Percentiles rank a stretch among this genome's conserved stretches.
Conservation (phyloP, 1,140 invertebrate species). For the Halesus radiatus region DNA sequence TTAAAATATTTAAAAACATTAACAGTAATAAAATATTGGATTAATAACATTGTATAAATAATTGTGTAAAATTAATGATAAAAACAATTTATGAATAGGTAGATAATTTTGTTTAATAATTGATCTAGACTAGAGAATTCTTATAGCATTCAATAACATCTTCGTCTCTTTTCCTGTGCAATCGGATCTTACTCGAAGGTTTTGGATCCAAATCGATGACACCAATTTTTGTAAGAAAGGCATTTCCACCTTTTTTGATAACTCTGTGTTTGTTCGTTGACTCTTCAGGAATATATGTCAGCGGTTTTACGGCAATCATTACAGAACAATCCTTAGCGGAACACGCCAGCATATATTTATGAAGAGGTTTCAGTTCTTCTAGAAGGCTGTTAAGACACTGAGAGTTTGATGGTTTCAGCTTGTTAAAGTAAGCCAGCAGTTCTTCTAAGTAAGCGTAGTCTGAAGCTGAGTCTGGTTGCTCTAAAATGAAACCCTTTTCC, state of each 20-base stretch:
- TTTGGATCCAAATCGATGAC: slow-evolving; percentile 68
- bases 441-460: slow-evolving; percentile 51
- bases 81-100: slow-evolving; percentile 7
- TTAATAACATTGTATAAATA: neutral
- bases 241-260: slow-evolving; percentile 51
- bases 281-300: slow-evolving; percentile 55
- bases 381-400: neutral
- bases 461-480: neutral
- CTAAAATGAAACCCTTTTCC: slow-evolving; percentile 55
- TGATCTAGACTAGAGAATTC: slow-evolving; percentile 25
- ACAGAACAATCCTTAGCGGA: slow-evolving; percentile 67
- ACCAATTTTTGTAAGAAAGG: slow-evolving; percentile 61
- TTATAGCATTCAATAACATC: slow-evolving; percentile 44
- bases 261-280: slow-evolving; percentile 47
- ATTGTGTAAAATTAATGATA: too few species aligned
- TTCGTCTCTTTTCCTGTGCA: slow-evolving; percentile 49
- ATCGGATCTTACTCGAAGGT: slow-evolving; percentile 50
- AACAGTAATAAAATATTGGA: slow-evolving; percentile 12
- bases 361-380: slow-evolving; percentile 31
- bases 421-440: slow-evolving; percentile 13
- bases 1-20: slow-evolving; percentile 36
- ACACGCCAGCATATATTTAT: slow-evolving; percentile 62
- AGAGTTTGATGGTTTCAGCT: neutral
- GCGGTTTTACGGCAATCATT: slow-evolving; percentile 65
- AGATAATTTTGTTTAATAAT: neutral